Base-by-base conservation (phyloP, 2,888 invertebrate genomes). In the Drosophila lacicola region DNA sequence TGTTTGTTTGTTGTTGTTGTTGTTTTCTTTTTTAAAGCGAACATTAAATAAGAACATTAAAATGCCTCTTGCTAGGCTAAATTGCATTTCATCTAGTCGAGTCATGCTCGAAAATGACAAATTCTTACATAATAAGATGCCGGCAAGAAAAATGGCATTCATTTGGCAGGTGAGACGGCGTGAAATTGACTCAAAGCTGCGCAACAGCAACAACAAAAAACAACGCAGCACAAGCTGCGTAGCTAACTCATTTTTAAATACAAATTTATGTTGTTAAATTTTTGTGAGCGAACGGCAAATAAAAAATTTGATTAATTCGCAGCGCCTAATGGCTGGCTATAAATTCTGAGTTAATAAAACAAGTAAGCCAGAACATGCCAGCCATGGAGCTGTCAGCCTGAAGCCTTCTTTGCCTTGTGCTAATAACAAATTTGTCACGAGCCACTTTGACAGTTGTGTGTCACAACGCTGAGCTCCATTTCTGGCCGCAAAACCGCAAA, bases 201-300 rank as follows among this genome's bases (percentile, higher is more conserved):
- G 17, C 11, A 51, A 44, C 29, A 34, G 49, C 25, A 36, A 17
- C 21, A 37, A n/a, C 10, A 46, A 49, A 11, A 45, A 53, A 44
- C 19, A 36, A 44, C 29, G 33, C 44, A 13, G 21, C 37, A 47
- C 47, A 73, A 78, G 74, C 85, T 76, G 72, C 70, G 78, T 62
- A 72, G 78, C 88, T 82, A 84, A 87, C 89, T 88, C 90, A 90
- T 90, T 91, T 90, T 90, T 91, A 90, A 90, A 90, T 89, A 90
- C 88, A 88, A 90, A 90, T 91, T 90, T 90, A 90, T 90, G 89
- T 82, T 89, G 81, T 78, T 78, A 64, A 72, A 65, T 61, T 74
- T 70, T 62, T 71, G 75, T 51, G 66, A 37, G 71, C 46, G 39
- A 29, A 37, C 34, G 54, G 45, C 70, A 58, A 54, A 74, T 77